Base-by-base conservation (phyloP, 2,888 invertebrate species). In the Lithophane ornitopus region DNA sequence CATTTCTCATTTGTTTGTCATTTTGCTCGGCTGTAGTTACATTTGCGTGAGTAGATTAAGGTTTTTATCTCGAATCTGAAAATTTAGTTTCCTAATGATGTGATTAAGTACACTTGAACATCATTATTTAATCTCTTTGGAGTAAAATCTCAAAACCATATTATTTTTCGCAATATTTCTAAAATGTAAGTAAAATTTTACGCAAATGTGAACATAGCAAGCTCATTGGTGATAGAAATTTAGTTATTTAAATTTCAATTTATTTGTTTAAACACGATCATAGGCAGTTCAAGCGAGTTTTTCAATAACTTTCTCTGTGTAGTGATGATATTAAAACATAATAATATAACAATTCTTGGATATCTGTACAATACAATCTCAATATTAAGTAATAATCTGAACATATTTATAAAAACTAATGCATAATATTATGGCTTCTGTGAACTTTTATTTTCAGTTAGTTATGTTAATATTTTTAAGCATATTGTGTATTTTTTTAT, bases 11-110 rank as follows among this genome's bases (percentile, higher is more conserved):
- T 77, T 65, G 46, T 77, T 70, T 77, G 41, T 79, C 28, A 74
- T 80, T 85, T 70, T 76, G 28, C 44, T 34, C 39, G 41, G 59
- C 81, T 85, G 19, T 75, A 59, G 62, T 70, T 76, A 78, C 78
- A 77, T 78, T 70, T 81, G 72, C 76, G 62, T 46, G 62, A 34
- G 9, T 70, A 66, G 34, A 34, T 14, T 52, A 65, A 46, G 22
- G 26, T 49, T 34, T 59, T 67, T 26, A 12, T 39, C 19, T 78
- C n/a, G 52, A 63, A 76, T 61, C 16, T 39, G 22, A 16, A 69
- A 19, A 26, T 66, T 66, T 52, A 8, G 49, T 56, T 34, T n/a
- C n/a, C 16, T 54, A 56, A n/a, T n/a, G 34, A 34, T n/a, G 28
- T 54, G 34, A 54, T 54, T 28, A 46, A 46, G 26, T 66, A 66